Percentiles rank a stretch among this genome's conserved stretches.
Conservation (phyloP, 2,888 invertebrate genomes). For the Caenorhabditis doughertyi region DNA sequence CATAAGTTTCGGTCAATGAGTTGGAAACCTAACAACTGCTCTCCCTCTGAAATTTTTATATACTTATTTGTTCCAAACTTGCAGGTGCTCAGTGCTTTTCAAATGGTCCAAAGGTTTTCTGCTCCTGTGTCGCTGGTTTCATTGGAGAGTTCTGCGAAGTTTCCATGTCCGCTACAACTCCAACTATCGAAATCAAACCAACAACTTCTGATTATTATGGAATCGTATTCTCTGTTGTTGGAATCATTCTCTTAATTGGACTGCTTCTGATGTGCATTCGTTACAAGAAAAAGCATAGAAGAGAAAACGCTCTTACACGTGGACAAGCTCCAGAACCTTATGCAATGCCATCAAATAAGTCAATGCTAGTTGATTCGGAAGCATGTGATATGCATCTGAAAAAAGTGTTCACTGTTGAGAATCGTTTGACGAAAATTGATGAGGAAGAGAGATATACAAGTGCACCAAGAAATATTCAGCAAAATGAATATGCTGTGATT, state of each 20-base stretch:
- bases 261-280: constrained; percentile 6
- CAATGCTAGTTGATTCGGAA: constrained; percentile 39
- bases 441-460: constrained; percentile 46
- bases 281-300: not conserved
- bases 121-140: constrained; percentile 51
- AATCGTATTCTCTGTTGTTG: constrained; percentile 27
- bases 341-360: constrained; percentile 27
- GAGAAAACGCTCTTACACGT: constrained; percentile 23
- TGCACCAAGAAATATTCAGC: constrained; percentile 22
- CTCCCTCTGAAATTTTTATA: too few relatives aligned
- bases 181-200: constrained; percentile 16
- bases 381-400: not conserved
- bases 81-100: constrained; percentile 57
- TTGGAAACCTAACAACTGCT: too few relatives aligned
- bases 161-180: constrained; percentile 12
- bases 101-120: constrained; percentile 55
- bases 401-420: constrained; percentile 55
- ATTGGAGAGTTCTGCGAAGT: constrained; percentile 57
- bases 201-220: constrained; percentile 27
- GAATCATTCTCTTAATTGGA: constrained; percentile 6
- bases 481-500: constrained; percentile 31
- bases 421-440: constrained; percentile 12
- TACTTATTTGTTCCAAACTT: not conserved
- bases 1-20: too few relatives aligned
- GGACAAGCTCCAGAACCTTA: constrained; percentile 32